phyloP scores from a whole-genome alignment of 2,888 invertebrate genomes.

The Nebria brevicollis region DNA sequence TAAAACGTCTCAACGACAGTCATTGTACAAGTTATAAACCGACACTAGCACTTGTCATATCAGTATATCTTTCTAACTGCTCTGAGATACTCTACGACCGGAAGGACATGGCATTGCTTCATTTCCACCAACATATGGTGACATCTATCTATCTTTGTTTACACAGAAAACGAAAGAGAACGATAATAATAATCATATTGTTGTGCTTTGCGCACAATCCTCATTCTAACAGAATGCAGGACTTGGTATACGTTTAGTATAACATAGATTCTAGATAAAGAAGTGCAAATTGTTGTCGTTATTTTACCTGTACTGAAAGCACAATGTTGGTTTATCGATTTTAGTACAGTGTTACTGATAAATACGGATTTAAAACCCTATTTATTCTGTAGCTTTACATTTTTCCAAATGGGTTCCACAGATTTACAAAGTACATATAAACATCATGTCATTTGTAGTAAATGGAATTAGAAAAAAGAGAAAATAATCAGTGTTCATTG shows the following conservation, averaged over 20 bases:
- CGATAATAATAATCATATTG: background rate
- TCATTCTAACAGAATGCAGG: background rate
- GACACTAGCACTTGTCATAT: background rate
- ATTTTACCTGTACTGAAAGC: background rate
- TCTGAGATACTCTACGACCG: background rate
- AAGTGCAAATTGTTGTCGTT: conserved; percentile 1
- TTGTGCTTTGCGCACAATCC: no score
- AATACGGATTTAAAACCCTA: background rate
- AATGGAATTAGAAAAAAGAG: no score
- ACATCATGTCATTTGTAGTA: no score
- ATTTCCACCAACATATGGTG: conserved; percentile 1
- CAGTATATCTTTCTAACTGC: conserved; percentile 1
- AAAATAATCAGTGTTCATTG: no score
- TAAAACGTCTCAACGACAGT: background rate
- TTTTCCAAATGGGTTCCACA: background rate
- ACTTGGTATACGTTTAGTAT: background rate
- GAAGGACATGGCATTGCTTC: background rate
- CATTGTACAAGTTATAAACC: background rate
- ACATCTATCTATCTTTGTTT: background rate
- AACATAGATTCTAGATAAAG: background rate
- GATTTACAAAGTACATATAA: no score
- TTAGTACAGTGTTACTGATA: background rate
- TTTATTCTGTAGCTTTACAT: background rate
- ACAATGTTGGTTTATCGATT: background rate
- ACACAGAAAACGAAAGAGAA: background rate